Evolutionary conservation across 2,113 vertebrate species (phyloP).

Genomic region (Hepsetus odoe): DNA sequence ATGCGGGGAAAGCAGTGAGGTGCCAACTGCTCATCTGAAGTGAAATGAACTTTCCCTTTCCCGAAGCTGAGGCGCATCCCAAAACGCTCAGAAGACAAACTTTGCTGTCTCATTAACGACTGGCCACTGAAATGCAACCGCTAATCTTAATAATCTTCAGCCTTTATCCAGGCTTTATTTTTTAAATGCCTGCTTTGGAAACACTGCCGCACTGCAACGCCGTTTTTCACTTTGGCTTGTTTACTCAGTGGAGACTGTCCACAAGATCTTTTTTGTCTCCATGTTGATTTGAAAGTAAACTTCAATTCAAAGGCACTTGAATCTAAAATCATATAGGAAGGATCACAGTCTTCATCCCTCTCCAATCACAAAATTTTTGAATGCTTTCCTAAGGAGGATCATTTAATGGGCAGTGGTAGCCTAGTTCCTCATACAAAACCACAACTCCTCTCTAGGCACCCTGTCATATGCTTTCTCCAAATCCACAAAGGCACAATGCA

Average conservation of each 20-base stretch:
- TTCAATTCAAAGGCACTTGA: too few species aligned
- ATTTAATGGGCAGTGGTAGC: too few species aligned
- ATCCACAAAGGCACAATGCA: too few species aligned
- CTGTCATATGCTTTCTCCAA: too few species aligned
- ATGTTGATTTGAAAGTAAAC: not conserved
- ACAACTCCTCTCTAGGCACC: too few species aligned
- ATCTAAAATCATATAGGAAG: too few species aligned
- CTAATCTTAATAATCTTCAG: constrained; percentile 20
- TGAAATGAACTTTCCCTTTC: constrained; percentile 9
- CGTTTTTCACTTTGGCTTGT: constrained; percentile 24
- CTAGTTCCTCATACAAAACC: too few species aligned
- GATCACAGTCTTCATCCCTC: too few species aligned
- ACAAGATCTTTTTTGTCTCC: not conserved
- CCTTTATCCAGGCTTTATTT: constrained; percentile 21
- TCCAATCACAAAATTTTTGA: too few species aligned
- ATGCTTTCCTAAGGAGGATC: too few species aligned
- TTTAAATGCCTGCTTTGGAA: constrained; percentile 3
- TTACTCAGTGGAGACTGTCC: not conserved
- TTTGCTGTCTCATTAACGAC: not conserved
- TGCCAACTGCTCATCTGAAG: constrained; percentile 5
- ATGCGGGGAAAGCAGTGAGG: not conserved
- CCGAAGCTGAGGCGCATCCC: not conserved
- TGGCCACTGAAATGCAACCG: constrained; percentile 2
- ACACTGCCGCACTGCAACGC: not conserved
- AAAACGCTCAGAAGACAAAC: not conserved